Base-by-base conservation (phyloP, 2,797 vertebrate species). In the Nothura maculosa region DNA sequence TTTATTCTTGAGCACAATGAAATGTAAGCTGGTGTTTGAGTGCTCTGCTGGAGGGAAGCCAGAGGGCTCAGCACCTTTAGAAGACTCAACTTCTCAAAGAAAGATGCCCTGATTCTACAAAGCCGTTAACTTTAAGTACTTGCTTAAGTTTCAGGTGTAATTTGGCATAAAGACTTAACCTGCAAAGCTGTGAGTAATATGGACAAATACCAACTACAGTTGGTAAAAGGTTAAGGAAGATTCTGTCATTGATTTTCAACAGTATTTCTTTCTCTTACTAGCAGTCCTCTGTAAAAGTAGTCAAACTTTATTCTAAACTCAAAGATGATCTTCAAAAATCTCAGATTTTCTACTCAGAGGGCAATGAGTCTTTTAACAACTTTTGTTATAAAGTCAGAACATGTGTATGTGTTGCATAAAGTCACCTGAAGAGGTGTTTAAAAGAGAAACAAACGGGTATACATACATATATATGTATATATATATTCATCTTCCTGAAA, bases 41-140 rank as follows among this genome's bases (percentile, higher is more conserved):
- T 94, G 96, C 91, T 96, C 85, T 92, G 87, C 94, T 96, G 95
- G 96, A 85, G 2, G 15, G 63, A 8, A 85, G 91, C 87, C 95
- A 96, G 89, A 7, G 70, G 0, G 63, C 81, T 80, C 93, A 60
- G 93, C 86, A 79, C 78, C 86, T 90, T 55, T 50, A 27, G 17
- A 79, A 69, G 80, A 78, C 78, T 88, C 81, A 77, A 75, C 24
- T 84, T 52, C 93, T 89, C 78, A 28, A 22, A 52, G 80, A 67
- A 76, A 69, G 87, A 86, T 81, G 70, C 77, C 81, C 45, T 62
- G 43, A 76, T 57, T 92, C 84, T 55, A 91, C 87, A 92, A 86
- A 86, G 67, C 80, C 68, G 90, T 48, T 50, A 87, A 55, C 79
- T 81, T 45, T 21, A 50, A 66, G 50, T 81, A 87, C 84, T 81